These are phyloP conservation scores for Xerus inauris DNA, from an alignment of 2,113 vertebrate species.

Conservation along the genomic window DNA sequence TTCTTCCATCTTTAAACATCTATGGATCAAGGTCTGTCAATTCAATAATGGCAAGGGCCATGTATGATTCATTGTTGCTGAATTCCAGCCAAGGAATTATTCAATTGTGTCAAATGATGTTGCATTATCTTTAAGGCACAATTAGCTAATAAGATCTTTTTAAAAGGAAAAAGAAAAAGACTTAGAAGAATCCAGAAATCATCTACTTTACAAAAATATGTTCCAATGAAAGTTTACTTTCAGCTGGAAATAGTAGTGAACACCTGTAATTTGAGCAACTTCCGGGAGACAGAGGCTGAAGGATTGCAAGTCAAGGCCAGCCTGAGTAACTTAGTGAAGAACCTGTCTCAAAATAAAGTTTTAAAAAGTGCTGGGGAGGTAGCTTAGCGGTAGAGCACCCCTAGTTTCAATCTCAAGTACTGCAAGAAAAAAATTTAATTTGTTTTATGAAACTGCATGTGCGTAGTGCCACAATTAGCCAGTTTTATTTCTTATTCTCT, in stretches of 20 bases:
- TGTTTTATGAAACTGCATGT: neutral
- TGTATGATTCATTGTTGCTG: neutral
- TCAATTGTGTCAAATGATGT: neutral
- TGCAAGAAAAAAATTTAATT: too few species aligned
- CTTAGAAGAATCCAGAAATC: neutral
- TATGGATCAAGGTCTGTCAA: neutral
- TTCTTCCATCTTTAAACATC: neutral
- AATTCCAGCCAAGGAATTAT: neutral
- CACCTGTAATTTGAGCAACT: too few species aligned
- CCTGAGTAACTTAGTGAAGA: too few species aligned
- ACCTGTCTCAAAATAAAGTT: too few species aligned
- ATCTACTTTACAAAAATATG: neutral
- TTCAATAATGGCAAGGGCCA: neutral
- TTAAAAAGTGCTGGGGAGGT: too few species aligned
- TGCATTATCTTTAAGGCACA: neutral
- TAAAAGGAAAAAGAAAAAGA: neutral
- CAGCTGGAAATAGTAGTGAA: too few species aligned
- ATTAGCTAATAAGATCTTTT: neutral
- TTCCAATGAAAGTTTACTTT: neutral
- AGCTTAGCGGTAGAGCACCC: neutral
- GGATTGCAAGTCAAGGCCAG: too few species aligned
- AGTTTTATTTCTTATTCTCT: neutral
- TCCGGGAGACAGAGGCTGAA: too few species aligned
- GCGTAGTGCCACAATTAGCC: too few species aligned
- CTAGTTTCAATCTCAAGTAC: too few species aligned